Conservation (phyloP, 1,140 invertebrate species). For the Scylla paramamosain region DNA sequence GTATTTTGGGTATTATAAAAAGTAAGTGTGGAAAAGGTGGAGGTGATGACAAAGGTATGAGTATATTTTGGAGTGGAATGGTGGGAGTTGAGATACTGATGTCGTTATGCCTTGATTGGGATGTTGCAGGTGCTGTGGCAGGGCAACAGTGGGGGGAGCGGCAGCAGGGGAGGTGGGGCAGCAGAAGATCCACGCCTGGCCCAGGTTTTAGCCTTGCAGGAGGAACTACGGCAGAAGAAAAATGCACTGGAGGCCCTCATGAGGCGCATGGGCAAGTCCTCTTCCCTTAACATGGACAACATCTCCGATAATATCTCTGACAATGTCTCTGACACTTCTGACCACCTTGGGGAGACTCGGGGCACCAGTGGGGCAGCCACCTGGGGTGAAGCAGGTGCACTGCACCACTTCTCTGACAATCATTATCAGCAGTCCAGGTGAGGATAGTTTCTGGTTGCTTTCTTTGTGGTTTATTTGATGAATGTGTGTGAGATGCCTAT, state of each 20-base stretch:
- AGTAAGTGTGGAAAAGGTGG: too few species aligned
- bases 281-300: conserved; percentile 74
- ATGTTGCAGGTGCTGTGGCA: conserved; percentile 64
- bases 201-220: conserved; percentile 67
- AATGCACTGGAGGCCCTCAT: conserved; percentile 73
- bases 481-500: too few species aligned
- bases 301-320: conserved; percentile 74
- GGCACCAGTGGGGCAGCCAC: conserved; percentile 56
- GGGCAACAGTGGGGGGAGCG: neutral
- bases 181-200: conserved; percentile 62
- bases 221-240: conserved; percentile 74
- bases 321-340: conserved; percentile 34
- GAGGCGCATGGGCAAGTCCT: conserved; percentile 75
- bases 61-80: too few species aligned
- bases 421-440: conserved; percentile 67
- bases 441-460: too few species aligned
- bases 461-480: neutral
- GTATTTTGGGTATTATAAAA: too few species aligned
- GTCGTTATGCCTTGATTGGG: neutral
- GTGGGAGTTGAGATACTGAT: too few species aligned
- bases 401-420: conserved; percentile 69
- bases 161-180: conserved; percentile 8
- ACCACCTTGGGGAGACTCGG: conserved; percentile 13
- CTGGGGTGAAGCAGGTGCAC: conserved; percentile 31
- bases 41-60: too few species aligned